Base-by-base conservation (phyloP, 2,888 invertebrate species). In the Pinctada fucata region DNA sequence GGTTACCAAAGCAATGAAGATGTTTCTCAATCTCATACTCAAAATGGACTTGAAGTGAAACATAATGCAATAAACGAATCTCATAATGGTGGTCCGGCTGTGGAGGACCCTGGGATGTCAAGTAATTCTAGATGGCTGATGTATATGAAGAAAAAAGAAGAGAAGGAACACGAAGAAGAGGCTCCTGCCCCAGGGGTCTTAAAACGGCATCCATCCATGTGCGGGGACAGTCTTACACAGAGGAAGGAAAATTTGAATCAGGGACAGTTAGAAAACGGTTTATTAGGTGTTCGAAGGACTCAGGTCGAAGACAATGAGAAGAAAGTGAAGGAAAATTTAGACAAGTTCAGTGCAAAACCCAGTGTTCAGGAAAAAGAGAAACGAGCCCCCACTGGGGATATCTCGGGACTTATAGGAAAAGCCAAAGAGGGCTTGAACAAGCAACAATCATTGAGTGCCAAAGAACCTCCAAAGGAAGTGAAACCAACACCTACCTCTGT, bases 321-420 rank as follows among this genome's bases (percentile, higher is more conserved):
- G 79, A 79, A 76, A 75, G 83, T 86, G 65, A 83, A 83, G 75
- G 80, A 85, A 51, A 82, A 84, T 69, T 78, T 86, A 52, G 85
- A 84, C 73, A 82, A 82, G 72, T 83, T 86, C 51, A 72, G 79
- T 47, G 70, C 79, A 58, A 80, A 80, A 65, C 73, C 78, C 52
- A 73, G 75, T 51, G 83, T 82, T n/a, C 58, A 52, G 71, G 82
- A 82, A 78, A 85, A 82, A 71, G 83, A 80, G 68, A 67, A 81
- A 3, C 52, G 81, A 13, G 82, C 84, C 49, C 86, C 83, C 2
- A 71, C 73, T 8, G 89, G 88, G 51, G 90, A 97, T 89, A 96
- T 97, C 95, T 95, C 96, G 79, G 97, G 97, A 70, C 94, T 98
- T 86, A 97, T 98, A 85, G 96, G 96, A 75, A 97, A 97, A 94